Percentiles rank a stretch among this genome's conserved stretches.
Conservation (phyloP, 2,113 vertebrate genomes). For the Irena cyanogastra region DNA sequence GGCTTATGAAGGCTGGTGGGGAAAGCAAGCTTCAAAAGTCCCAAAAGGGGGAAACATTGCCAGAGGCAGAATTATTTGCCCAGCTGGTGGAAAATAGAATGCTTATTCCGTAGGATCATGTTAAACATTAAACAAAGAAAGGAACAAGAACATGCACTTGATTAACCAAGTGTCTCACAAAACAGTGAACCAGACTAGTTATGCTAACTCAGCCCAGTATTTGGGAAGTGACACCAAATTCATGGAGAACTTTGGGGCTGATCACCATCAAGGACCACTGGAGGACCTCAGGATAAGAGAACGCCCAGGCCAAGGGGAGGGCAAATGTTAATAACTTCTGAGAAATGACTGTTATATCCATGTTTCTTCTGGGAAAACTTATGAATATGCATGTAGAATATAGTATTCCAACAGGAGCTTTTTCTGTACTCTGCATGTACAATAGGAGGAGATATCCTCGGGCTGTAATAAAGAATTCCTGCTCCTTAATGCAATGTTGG, state of each 20-base stretch:
- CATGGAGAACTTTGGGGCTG: not conserved
- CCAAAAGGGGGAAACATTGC: not conserved
- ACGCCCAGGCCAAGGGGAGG: not conserved
- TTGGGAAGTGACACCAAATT: not conserved
- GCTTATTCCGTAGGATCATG: not conserved
- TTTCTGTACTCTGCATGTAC: not conserved
- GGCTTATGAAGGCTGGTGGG: not conserved
- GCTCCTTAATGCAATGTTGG: not conserved
- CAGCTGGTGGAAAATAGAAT: not conserved
- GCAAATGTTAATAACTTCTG: not conserved
- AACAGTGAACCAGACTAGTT: not conserved
- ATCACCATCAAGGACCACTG: accelerated
- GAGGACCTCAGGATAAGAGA: not conserved
- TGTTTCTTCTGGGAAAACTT: not conserved
- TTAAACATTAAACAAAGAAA: not conserved
- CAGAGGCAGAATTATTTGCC: not conserved
- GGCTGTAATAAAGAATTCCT: not conserved
- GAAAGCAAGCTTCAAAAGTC: not conserved
- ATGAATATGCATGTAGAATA: not conserved
- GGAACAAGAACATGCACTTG: not conserved
- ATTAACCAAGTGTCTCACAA: not conserved
- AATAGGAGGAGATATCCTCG: not conserved
- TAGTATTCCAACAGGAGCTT: not conserved
- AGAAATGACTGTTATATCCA: not conserved
- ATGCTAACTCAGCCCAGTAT: not conserved